Evolutionary conservation across 2,113 vertebrate genomes (phyloP), one percentile per base, ranked within the genome.

Genomic region (Epinephelus lanceolatus): DNA sequence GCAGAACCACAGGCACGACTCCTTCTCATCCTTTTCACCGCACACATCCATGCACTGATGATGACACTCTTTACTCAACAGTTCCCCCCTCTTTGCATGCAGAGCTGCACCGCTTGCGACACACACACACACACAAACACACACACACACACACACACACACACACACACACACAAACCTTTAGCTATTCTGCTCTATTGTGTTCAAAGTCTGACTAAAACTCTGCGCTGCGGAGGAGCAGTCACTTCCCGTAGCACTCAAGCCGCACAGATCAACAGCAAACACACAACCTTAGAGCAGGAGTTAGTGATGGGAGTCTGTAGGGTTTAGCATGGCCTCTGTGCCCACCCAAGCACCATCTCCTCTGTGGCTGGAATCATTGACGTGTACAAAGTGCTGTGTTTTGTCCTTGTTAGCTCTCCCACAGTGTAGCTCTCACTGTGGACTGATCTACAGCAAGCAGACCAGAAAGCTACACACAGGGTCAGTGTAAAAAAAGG

Each of bases 221-320:
- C 94, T 94, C 94, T 94, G 93, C 93, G 84, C 93, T 49, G 70
- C 66, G 65, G 83, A 93, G 91, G 84, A 93, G 88, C 89, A 71
- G 57, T 80, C 72, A 83, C 77, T 87, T 87, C 86, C 86, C 57
- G 45, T 71, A 62, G 77, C 79, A 69, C 73, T 82, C 65, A 81
- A 72, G 79, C 42, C 74, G 85, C 80, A 84, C 73, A 81, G 73
- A 74, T 76, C 80, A 15, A 59, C 76, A 47, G 40, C 66, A 84
- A 76, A 89, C 49, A 51, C 83, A 51, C 80, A 73, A 59, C 63
- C 66, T 47, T 2, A 19, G 30, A 78, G 79, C 56, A 15, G 55
- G 37, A 30, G 86, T 68, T 80, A 74, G 76, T 74, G 53, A 51
- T n/a, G 75, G 73, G 60, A 62, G 85, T 21, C 47, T 80, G 0